Evolutionary conservation across 2,888 invertebrate genomes (phyloP).

Genomic region (Acanthococcus lagerstroemiae): DNA sequence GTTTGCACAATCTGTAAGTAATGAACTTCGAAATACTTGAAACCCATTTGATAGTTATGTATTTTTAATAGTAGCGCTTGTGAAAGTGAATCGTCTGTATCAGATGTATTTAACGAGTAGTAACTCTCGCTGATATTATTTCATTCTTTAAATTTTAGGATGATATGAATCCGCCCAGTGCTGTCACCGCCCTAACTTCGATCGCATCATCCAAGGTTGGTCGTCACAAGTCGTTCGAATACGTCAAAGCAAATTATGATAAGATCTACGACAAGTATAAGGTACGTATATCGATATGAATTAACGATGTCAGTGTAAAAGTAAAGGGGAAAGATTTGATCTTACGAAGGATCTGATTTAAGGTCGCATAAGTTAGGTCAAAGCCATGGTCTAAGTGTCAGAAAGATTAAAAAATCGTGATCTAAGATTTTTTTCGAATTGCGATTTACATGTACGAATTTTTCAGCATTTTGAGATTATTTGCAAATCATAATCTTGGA

Average conservation of each 20-base stretch:
- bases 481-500: too few species aligned
- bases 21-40: too few species aligned
- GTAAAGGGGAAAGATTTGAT: too few species aligned
- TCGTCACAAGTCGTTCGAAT: conserved; percentile 79
- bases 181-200: conserved; percentile 78
- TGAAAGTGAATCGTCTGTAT: background rate
- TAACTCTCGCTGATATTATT: background rate
- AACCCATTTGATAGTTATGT: too few species aligned
- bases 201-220: conserved; percentile 72
- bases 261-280: conserved; percentile 66
- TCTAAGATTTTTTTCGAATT: too few species aligned
- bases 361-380: too few species aligned
- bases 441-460: too few species aligned
- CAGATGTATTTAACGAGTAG: background rate
- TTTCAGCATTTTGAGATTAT: too few species aligned
- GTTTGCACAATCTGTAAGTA: conserved; percentile 69
- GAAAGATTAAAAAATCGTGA: too few species aligned
- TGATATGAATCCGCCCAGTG: conserved; percentile 84
- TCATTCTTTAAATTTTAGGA: conserved; percentile 47
- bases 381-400: too few species aligned
- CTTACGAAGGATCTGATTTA: too few species aligned
- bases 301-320: too few species aligned
- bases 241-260: conserved; percentile 75
- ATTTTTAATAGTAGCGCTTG: background rate
- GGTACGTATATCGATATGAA: conserved; percentile 43